phyloP scores from a whole-genome alignment of 2,113 vertebrate genomes.

The Oryzias javanicus region DNA sequence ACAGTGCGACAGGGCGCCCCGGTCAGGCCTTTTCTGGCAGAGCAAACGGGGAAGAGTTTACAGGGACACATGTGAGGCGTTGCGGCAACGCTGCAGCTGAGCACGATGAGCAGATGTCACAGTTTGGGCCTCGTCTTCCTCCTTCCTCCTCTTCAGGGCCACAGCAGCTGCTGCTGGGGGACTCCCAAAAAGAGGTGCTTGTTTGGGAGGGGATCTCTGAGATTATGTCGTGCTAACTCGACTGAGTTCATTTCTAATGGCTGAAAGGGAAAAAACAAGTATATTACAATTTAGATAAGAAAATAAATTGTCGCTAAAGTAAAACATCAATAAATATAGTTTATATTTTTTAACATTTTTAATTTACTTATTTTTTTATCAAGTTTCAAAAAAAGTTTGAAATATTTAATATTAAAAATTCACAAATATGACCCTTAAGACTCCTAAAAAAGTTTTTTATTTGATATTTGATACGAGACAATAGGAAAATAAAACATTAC shows the following conservation, averaged over 20 bases:
- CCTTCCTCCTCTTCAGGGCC: constrained; percentile 54
- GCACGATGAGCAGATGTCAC: constrained; percentile 62
- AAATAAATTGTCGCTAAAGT: no score
- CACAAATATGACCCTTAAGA: no score
- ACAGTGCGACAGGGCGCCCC: constrained; percentile 65
- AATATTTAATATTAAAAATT: no score
- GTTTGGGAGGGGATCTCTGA: constrained; percentile 32
- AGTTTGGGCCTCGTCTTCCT: constrained; percentile 59
- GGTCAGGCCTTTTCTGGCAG: constrained; percentile 35
- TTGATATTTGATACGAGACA: no score
- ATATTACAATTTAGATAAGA: no score
- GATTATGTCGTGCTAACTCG: constrained; percentile 95
- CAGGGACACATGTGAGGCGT: constrained; percentile 58
- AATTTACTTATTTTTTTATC: no score
- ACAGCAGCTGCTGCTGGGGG: constrained; percentile 62
- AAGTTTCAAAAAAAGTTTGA: no score
- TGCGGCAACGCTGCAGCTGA: constrained; percentile 60
- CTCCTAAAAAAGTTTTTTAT: no score
- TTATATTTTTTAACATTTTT: no score
- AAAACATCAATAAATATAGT: no score
- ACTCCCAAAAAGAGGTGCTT: constrained; percentile 52
- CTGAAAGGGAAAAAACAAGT: constrained; percentile 65
- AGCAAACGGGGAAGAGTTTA: constrained; percentile 56
- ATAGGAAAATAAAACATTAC: no score
- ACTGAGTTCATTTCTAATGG: constrained; percentile 98